Conservation (phyloP, 2,797 vertebrate genomes). For the Tamandua tetradactyla region DNA sequence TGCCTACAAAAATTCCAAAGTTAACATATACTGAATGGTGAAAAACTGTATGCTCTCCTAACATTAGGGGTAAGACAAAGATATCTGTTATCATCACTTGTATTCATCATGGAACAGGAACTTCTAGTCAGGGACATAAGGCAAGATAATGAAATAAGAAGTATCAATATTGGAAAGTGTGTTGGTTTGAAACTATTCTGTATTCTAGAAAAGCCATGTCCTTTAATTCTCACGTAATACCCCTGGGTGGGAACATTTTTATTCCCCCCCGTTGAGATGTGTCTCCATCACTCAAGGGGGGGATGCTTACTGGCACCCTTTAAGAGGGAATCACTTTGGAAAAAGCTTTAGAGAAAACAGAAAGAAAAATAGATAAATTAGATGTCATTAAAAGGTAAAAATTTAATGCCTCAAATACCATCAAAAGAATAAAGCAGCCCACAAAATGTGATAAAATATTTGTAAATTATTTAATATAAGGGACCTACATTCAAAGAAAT, state of each 20-base stretch:
- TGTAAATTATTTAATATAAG: neutral
- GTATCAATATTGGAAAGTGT: neutral
- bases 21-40: neutral
- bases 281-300: no score
- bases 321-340: no score
- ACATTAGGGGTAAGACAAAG: neutral
- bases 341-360: no score
- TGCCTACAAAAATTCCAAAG: neutral
- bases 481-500: neutral
- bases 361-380: neutral
- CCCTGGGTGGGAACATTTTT: no score
- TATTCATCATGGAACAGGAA: neutral
- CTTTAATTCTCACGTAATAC: no score
- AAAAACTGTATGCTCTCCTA: neutral
- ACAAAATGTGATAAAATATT: neutral
- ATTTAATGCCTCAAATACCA: neutral
- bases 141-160: neutral
- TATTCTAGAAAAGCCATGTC: no score
- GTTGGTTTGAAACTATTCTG: no score
- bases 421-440: neutral
- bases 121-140: neutral
- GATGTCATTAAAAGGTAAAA: neutral
- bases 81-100: neutral
- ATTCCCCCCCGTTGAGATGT: no score
- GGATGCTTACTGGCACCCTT: no score